Evolutionary conservation across 2,888 invertebrate genomes (phyloP), one percentile per base, ranked within the genome.

Genomic region (Nemapogon koenigi): DNA sequence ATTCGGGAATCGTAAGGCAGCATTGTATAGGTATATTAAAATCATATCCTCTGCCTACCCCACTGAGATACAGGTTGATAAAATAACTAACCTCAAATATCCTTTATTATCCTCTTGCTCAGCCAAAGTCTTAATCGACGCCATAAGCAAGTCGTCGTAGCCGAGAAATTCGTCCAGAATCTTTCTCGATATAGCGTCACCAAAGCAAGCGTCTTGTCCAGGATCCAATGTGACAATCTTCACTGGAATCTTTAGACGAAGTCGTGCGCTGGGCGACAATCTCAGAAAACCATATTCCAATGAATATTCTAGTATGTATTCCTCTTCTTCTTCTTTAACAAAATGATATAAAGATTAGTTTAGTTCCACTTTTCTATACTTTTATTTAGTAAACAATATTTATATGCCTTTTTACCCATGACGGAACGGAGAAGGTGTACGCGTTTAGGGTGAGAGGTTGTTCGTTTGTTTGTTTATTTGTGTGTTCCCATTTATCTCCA

Each of bases 71-170:
- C n/a, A n/a, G n/a, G n/a, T n/a, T n/a, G n/a, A n/a, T n/a, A n/a
- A n/a, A n/a, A n/a, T 4, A 25, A 33, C 39, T 55, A 26, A 90
- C 91, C 91, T 85, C 45, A 94, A 79, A 69, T 90, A 94, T 11
- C 97, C 98, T 72, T 97, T 97, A 67, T 97, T 96, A 51, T 97
- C 93, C 61, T 98, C 97, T 49, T 94, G 89, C 62, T 97, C 97
- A 1, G 97, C 97, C 45, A 99, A 75, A 2, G 90, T 88, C 69
- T 97, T 96, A 40, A 99, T 92, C 36, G 96, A 95, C 1, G 97
- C 91, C 94, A 98, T 96, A 2, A 99, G 80, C 41, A 99, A 76
- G 62, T 99, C 98, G 59, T 99, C 97, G 55, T 98, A 99, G 17
- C 99, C 99, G 29, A 99, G 82, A 61, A 98, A 91, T 57, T 94